Percentiles rank a stretch among this genome's conserved stretches.
Conservation (phyloP, 2,888 invertebrate species). For the Epiblema foenella region DNA sequence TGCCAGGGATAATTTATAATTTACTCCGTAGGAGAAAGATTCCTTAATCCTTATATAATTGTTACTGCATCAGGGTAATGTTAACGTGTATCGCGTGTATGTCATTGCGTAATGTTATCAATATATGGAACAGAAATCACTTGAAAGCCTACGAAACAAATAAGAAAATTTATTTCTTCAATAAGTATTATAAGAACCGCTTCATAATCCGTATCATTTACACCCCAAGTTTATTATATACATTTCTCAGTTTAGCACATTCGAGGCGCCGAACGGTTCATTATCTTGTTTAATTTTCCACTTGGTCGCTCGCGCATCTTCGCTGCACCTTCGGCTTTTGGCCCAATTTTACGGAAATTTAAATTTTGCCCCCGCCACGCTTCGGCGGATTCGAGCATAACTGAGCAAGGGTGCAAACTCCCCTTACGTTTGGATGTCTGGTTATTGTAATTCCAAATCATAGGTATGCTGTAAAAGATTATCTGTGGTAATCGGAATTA, state of each 20-base stretch:
- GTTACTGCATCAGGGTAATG: neutral
- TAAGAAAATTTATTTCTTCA: slow-evolving; percentile 9
- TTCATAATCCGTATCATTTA: slow-evolving; percentile 44
- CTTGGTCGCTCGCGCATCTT: slow-evolving; percentile 73
- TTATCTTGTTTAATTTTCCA: slow-evolving; percentile 84
- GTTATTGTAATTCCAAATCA: slow-evolving; percentile 44
- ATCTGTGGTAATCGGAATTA: slow-evolving; percentile 32
- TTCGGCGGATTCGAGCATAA: slow-evolving; percentile 23
- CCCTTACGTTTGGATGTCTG: slow-evolving; percentile 38
- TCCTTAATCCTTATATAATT: neutral
- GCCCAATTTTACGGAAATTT: slow-evolving; percentile 51
- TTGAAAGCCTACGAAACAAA: neutral
- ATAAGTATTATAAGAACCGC: slow-evolving; percentile 24
- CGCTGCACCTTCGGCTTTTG: slow-evolving; percentile 51
- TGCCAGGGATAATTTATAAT: slow-evolving; percentile 3
- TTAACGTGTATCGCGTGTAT: neutral
- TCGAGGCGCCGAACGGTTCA: slow-evolving; percentile 68
- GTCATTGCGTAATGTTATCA: neutral
- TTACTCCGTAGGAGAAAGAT: neutral
- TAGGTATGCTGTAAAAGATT: slow-evolving; percentile 42
- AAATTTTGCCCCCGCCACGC: slow-evolving; percentile 46
- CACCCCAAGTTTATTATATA: slow-evolving; percentile 58
- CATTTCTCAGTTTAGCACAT: slow-evolving; percentile 73
- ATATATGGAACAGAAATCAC: neutral
- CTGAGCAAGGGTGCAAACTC: slow-evolving; percentile 56